A percentile compares a stretch with the other conserved stretches of the same genome.
phyloP scores from a whole-genome alignment of 2,797 vertebrate genomes.

The Falco biarmicus region DNA sequence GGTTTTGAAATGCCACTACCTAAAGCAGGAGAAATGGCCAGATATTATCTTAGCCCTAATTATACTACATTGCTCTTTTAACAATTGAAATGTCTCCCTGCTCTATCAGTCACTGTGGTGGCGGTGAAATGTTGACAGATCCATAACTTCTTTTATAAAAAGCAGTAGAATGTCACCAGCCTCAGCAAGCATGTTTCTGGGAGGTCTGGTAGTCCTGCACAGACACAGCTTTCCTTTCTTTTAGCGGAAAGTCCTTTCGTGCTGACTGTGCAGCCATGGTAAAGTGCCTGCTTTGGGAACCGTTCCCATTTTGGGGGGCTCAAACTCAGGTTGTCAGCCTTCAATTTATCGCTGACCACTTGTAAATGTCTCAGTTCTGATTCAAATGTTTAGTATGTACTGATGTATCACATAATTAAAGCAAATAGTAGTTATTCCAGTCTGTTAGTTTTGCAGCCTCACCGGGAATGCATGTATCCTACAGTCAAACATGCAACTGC shows the following conservation, averaged over 20 bases:
- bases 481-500: neutral
- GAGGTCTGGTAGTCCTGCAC: neutral
- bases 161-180: neutral
- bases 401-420: neutral
- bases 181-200: neutral
- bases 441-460: neutral
- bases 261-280: neutral
- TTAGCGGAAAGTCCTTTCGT: neutral
- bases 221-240: neutral
- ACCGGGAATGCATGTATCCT: neutral
- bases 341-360: neutral
- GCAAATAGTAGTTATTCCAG: neutral
- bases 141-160: neutral
- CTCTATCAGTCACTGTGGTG: neutral
- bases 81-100: neutral
- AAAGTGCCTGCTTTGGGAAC: neutral
- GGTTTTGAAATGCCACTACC: neutral
- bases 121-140: neutral
- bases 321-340: neutral
- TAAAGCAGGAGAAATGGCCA: neutral
- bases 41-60: neutral
- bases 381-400: neutral
- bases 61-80: accelerated
- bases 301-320: neutral
- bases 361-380: neutral